phyloP scores from a whole-genome alignment of 1,140 invertebrate genomes.

The Sarcophaga peregrina region DNA sequence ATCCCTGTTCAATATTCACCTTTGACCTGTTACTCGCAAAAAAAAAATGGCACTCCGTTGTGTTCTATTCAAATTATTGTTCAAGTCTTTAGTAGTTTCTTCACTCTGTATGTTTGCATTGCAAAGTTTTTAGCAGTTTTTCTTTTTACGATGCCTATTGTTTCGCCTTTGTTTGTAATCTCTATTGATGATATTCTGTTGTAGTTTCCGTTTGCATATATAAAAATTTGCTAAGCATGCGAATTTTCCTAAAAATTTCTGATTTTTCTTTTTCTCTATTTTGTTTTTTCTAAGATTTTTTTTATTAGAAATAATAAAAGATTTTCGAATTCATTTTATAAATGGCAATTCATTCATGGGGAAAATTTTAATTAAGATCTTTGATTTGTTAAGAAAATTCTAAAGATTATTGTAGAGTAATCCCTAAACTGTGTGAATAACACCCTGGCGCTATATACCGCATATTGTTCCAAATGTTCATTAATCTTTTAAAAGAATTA shows the following conservation, averaged over 20 bases:
- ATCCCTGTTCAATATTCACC: constrained; percentile 37
- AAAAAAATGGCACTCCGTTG: neutral
- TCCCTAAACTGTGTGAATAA: neutral
- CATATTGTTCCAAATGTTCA: neutral
- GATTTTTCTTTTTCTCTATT: neutral
- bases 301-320: neutral
- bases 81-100: neutral
- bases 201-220: neutral
- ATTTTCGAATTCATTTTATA: neutral
- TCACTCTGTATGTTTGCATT: constrained; percentile 20
- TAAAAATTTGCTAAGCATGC: neutral
- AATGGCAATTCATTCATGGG: neutral
- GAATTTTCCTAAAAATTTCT: neutral
- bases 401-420: neutral
- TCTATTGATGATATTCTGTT: too few relatives aligned
- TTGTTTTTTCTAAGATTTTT: neutral
- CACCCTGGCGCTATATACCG: constrained; percentile 1
- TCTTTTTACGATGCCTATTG: neutral
- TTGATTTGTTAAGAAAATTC: neutral
- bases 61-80: constrained; percentile 31
- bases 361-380: constrained; percentile 16
- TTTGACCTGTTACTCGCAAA: constrained; percentile 28
- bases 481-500: neutral
- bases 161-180: neutral
- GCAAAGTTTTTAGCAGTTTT: constrained; percentile 29